A percentile compares a stretch with the other conserved stretches of the same genome.
Evolutionary conservation across 2,888 invertebrate species (phyloP).

Genomic region (Pristionchus mayeri): DNA sequence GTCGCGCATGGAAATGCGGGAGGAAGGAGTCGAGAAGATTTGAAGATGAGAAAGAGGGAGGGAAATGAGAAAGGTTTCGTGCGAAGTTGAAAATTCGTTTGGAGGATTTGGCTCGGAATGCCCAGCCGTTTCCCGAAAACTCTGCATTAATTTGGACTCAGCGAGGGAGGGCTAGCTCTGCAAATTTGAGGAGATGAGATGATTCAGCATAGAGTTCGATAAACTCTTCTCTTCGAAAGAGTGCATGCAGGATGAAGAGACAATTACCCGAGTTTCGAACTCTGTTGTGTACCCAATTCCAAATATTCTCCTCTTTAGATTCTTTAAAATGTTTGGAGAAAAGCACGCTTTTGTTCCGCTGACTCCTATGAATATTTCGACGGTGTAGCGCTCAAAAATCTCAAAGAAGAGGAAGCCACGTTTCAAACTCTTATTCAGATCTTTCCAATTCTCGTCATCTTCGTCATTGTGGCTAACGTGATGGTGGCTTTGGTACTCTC

Average conservation of each 20-base stretch:
- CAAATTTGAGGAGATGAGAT: neutral
- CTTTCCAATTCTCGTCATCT: slow-evolving; percentile 85
- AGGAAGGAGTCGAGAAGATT: neutral
- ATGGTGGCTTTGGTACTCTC: slow-evolving; percentile 91
- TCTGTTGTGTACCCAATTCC: too few relatives aligned
- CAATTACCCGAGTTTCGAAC: too few relatives aligned
- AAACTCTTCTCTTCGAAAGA: too few relatives aligned
- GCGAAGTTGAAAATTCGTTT: neutral
- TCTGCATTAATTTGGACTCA: neutral
- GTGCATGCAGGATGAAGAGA: too few relatives aligned
- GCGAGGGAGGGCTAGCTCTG: neutral
- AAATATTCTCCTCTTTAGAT: too few relatives aligned
- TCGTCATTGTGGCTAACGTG: slow-evolving; percentile 92
- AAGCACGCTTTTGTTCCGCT: too few relatives aligned
- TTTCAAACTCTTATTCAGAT: slow-evolving; percentile 71
- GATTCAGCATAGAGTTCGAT: too few relatives aligned
- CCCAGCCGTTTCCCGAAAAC: too few relatives aligned
- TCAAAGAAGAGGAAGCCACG: too few relatives aligned
- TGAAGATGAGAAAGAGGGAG: neutral
- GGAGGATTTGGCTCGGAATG: neutral
- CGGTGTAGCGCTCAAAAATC: too few relatives aligned
- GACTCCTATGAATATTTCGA: too few relatives aligned
- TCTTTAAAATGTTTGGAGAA: too few relatives aligned
- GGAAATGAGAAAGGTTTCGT: neutral
- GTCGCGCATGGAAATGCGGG: neutral